These are phyloP conservation scores for Polyploca ridens DNA, from an alignment of 2,888 invertebrate species.

Conservation along the genomic window DNA sequence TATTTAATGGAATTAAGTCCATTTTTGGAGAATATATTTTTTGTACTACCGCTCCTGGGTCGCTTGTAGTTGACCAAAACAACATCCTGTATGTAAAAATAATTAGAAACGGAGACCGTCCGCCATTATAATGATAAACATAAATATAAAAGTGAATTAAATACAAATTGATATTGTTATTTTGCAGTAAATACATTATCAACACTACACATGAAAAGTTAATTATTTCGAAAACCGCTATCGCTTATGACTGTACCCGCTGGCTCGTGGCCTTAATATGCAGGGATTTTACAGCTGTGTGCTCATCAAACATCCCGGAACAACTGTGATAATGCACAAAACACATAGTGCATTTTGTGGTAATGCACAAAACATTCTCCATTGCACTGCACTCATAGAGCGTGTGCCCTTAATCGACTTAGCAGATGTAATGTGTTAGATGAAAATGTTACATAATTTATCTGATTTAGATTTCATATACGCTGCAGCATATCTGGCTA, in stretches of 20 bases:
- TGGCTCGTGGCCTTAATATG: constrained; percentile 24
- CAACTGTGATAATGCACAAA: constrained; percentile 43
- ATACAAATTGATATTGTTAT: no score
- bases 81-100: no score
- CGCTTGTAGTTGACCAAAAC: no score
- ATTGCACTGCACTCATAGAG: constrained; percentile 11
- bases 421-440: constrained; percentile 12
- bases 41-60: no score
- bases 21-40: no score
- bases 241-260: neutral
- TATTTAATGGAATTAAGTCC: no score
- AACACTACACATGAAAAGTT: no score
- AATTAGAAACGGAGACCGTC: no score
- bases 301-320: constrained; percentile 52
- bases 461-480: neutral
- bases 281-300: constrained; percentile 59
- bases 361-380: constrained; percentile 25
- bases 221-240: constrained; percentile 11
- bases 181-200: no score
- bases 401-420: constrained; percentile 20
- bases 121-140: no score
- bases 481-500: no score
- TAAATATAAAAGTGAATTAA: no score
- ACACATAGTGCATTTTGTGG: constrained; percentile 37
- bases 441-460: neutral